These are phyloP conservation scores for Propithecus deckenii DNA, from an alignment of 2,797 vertebrate genomes.

Conservation along the genomic window DNA sequence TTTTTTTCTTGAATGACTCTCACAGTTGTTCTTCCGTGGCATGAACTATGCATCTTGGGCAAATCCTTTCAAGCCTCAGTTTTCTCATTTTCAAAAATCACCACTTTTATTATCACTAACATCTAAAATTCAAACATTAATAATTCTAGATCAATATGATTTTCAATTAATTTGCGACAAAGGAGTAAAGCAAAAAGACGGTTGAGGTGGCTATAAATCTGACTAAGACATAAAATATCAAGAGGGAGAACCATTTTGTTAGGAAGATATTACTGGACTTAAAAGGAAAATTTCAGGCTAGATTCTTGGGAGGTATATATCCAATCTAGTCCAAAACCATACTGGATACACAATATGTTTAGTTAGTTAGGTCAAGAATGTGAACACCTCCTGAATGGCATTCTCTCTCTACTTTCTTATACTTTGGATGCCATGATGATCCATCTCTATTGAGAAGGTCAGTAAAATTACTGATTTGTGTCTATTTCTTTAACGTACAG, in stretches of 20 bases:
- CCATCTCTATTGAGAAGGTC: not conserved
- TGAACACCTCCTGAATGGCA: not conserved
- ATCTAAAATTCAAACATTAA: not conserved
- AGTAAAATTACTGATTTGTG: not conserved
- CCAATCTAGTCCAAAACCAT: not conserved
- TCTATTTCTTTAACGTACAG: not conserved
- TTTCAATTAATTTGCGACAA: not conserved
- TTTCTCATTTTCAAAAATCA: conserved; percentile 11
- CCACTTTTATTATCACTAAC: not conserved
- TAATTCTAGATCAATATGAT: not conserved
- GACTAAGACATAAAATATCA: not conserved
- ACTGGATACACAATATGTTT: not conserved
- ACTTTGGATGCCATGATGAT: not conserved
- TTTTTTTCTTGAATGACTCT: not conserved
- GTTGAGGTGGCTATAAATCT: not conserved
- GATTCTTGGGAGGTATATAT: not conserved
- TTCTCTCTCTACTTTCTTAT: not conserved
- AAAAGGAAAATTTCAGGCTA: not conserved
- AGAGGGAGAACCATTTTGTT: not conserved
- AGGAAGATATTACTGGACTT: not conserved
- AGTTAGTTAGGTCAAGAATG: not conserved
- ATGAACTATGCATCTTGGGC: not conserved
- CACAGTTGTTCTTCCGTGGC: not conserved
- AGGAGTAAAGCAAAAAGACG: not conserved
- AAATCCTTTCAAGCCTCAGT: not conserved